Conservation (phyloP, 2,113 vertebrate species). For the Leptobrachium leishanense region DNA sequence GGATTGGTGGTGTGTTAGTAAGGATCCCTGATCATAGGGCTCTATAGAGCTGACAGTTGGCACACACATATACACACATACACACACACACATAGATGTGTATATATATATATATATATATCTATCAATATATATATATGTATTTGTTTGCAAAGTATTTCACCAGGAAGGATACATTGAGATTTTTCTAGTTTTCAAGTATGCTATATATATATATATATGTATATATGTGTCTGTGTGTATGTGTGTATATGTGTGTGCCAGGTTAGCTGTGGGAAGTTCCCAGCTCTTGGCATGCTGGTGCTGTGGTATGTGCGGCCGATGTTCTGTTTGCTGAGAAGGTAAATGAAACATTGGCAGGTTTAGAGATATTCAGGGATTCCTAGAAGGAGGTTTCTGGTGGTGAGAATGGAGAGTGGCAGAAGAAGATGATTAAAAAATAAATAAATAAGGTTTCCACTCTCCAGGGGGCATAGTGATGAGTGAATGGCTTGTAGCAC, state of each 20-base stretch:
- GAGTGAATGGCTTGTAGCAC: constrained; percentile 5
- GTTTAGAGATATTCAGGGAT: constrained; percentile 39
- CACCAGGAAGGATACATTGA: too few species aligned
- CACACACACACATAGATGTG: background rate
- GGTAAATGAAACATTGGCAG: constrained; percentile 5
- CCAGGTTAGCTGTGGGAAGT: too few species aligned
- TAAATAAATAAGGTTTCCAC: too few species aligned
- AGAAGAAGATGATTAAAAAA: background rate
- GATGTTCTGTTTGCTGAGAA: constrained; percentile 7
- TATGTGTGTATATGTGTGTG: background rate
- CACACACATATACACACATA: background rate
- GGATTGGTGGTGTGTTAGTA: too few species aligned
- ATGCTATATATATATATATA: too few species aligned
- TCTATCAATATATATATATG: too few species aligned
- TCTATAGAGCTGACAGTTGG: background rate
- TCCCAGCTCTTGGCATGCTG: background rate
- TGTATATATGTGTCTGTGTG: too few species aligned
- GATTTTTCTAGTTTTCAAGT: too few species aligned
- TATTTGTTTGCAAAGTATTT: too few species aligned
- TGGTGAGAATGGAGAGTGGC: background rate
- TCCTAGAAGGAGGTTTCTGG: constrained; percentile 38
- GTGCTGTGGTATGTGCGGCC: background rate
- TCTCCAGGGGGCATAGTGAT: constrained; percentile 1
- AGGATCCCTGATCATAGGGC: background rate
- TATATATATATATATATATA: too few species aligned